Evolutionary conservation across 2,888 invertebrate species (phyloP).

Genomic region (Eilema caniola): DNA sequence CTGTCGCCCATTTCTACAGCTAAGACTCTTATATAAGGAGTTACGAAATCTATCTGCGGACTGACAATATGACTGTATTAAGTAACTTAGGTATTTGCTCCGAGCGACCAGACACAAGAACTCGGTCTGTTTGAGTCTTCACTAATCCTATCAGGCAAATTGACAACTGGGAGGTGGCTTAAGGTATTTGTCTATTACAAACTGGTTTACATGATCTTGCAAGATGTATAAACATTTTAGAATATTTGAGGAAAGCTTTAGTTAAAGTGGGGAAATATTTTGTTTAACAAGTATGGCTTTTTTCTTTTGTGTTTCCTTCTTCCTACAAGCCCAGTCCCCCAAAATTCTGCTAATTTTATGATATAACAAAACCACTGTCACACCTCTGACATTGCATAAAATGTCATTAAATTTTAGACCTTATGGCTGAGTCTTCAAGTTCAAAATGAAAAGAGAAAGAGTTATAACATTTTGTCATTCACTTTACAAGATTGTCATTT

Average conservation of each 20-base stretch:
- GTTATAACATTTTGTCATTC: too few species aligned
- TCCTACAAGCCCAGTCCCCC: too few species aligned
- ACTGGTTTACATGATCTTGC: not conserved
- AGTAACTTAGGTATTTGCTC: conserved; percentile 37
- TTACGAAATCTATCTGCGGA: conserved; percentile 20
- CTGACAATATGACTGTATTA: conserved; percentile 29
- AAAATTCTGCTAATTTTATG: too few species aligned
- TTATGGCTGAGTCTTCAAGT: too few species aligned
- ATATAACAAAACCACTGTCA: too few species aligned
- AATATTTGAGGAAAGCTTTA: not conserved
- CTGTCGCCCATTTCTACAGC: not conserved
- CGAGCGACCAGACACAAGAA: conserved; percentile 8
- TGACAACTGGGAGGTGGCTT: conserved; percentile 19
- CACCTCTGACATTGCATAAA: too few species aligned
- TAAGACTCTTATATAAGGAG: not conserved
- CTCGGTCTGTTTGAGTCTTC: conserved; percentile 25
- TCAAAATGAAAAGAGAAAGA: too few species aligned
- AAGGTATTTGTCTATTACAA: conserved; percentile 4
- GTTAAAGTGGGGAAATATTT: not conserved
- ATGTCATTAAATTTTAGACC: too few species aligned
- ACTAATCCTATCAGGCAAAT: conserved; percentile 36
- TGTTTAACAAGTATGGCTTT: too few species aligned
- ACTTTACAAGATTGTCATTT: too few species aligned
- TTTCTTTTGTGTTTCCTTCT: too few species aligned
- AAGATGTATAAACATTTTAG: not conserved